Evolutionary conservation across 2,113 vertebrate genomes (phyloP).

Genomic region (Apodemus sylvaticus): DNA sequence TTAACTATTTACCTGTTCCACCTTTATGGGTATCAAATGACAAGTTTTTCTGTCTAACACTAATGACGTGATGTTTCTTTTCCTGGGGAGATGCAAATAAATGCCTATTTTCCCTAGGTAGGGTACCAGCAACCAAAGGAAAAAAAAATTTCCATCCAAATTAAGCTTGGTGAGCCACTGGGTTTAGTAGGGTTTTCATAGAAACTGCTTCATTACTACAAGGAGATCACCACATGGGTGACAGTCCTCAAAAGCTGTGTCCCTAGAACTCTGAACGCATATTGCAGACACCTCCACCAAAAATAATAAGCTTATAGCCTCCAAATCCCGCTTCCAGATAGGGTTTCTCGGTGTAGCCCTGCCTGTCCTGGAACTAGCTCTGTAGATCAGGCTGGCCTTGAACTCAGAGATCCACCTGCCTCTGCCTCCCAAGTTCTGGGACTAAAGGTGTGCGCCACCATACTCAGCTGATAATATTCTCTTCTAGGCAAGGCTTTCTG

Average conservation of each 20-base stretch:
- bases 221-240: background rate
- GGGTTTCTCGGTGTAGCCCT: background rate
- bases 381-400: background rate
- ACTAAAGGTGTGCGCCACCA: background rate
- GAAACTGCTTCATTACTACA: background rate
- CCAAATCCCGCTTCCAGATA: background rate
- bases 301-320: too few relatives aligned
- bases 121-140: too few relatives aligned
- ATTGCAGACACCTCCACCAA: background rate
- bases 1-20: rapidly evolving
- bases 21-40: background rate
- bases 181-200: background rate
- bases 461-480: background rate
- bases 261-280: background rate
- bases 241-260: background rate
- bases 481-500: background rate
- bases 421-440: background rate
- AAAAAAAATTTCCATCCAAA: background rate
- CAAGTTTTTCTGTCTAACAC: background rate
- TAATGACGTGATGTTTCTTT: background rate
- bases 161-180: background rate
- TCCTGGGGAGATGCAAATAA: background rate
- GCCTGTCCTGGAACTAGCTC: background rate
- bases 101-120: background rate
- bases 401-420: background rate